Percentiles rank a stretch among this genome's conserved stretches.
phyloP scores from a whole-genome alignment of 1,140 invertebrate genomes.

The Heliconius nattereri region DNA sequence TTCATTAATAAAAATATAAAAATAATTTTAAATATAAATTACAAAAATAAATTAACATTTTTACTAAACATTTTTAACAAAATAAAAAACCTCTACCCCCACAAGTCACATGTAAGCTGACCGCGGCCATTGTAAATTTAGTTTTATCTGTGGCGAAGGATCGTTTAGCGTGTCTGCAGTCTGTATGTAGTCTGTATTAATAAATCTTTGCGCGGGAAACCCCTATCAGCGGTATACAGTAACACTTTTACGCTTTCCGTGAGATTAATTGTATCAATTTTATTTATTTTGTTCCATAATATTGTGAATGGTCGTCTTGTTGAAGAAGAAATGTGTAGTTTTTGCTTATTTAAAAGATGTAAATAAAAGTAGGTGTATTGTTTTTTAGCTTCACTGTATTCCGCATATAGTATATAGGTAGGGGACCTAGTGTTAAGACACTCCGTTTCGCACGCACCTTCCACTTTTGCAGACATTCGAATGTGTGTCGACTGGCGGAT shows the following conservation, averaged over 20 bases:
- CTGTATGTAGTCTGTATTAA: slow-evolving; percentile 38
- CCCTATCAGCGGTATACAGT: slow-evolving; percentile 55
- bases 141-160: slow-evolving; percentile 44
- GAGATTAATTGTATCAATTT: slow-evolving; percentile 7
- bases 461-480: background rate
- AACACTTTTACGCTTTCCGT: slow-evolving; percentile 58
- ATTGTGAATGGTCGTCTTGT: background rate
- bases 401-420: background rate
- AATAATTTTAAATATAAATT: too few relatives aligned
- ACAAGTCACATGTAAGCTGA: slow-evolving; percentile 13
- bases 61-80: background rate
- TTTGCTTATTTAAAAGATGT: background rate
- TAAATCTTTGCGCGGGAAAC: slow-evolving; percentile 50
- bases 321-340: slow-evolving; percentile 24
- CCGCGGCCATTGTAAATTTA: slow-evolving; percentile 34
- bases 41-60: background rate
- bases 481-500: background rate
- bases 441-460: background rate
- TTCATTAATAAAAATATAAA: too few relatives aligned
- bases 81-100: background rate
- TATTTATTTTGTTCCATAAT: background rate
- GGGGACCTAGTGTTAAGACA: background rate
- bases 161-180: slow-evolving; percentile 54
- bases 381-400: background rate
- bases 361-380: background rate